phyloP scores from a whole-genome alignment of 2,797 vertebrate genomes.

The Chaenodraco wilsoni region DNA sequence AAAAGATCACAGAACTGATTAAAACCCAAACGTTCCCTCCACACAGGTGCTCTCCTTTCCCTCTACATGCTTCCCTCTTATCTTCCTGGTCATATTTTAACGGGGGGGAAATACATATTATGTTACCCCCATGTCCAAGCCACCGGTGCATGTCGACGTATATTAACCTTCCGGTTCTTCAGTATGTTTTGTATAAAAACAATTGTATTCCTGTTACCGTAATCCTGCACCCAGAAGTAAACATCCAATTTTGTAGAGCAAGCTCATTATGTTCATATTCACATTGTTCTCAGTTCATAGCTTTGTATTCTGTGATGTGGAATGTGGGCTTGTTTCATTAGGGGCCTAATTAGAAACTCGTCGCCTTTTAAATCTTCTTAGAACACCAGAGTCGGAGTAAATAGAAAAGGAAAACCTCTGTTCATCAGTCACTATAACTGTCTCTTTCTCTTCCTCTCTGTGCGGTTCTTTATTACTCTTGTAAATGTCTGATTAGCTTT shows the following conservation, averaged over 20 bases:
- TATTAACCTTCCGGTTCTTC: conserved; percentile 7
- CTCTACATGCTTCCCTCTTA: conserved; percentile 13
- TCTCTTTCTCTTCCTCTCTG: conserved; percentile 23
- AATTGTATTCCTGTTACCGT: neutral
- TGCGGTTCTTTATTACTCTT: conserved; percentile 33
- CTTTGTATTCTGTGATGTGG: conserved; percentile 42
- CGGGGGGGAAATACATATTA: conserved; percentile 1
- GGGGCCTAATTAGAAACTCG: conserved; percentile 65
- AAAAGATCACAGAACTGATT: conserved; percentile 55
- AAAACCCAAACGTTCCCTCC: conserved; percentile 60
- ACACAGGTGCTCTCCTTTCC: conserved; percentile 54
- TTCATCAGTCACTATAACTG: conserved; percentile 55
- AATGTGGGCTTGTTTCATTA: conserved; percentile 58
- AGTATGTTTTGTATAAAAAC: conserved; percentile 6
- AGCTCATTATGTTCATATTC: conserved; percentile 59
- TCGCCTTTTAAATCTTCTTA: conserved; percentile 48
- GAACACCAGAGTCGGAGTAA: conserved; percentile 35
- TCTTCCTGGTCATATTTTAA: conserved; percentile 22
- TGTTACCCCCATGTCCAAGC: conserved; percentile 8
- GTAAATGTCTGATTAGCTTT: conserved; percentile 59
- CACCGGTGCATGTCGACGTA: neutral
- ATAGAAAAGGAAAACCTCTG: conserved; percentile 33
- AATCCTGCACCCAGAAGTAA: conserved; percentile 20
- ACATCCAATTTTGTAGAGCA: conserved; percentile 27
- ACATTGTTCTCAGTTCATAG: conserved; percentile 55